Conservation (phyloP, 2,888 invertebrate species). For the Sthenelais limicola region DNA sequence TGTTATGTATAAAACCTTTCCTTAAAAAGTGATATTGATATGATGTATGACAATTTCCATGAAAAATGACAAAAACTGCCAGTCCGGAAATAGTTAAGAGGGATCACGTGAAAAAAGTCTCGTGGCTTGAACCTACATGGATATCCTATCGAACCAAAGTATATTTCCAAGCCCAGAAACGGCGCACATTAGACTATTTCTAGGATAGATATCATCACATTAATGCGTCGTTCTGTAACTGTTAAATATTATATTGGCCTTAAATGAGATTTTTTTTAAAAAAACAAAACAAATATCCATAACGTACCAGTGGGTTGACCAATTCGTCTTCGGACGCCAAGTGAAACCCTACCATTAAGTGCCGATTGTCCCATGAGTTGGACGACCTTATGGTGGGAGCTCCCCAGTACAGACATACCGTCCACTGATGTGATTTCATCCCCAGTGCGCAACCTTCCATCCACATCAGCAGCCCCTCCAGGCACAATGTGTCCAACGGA, state of each 20-base stretch:
- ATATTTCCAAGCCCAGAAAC: not conserved
- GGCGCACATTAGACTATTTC: not conserved
- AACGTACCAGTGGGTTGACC: constrained; percentile 7
- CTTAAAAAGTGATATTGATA: too few relatives aligned
- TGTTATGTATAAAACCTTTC: too few relatives aligned
- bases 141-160: not conserved
- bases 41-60: too few relatives aligned
- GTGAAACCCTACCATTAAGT: constrained; percentile 86
- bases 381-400: constrained; percentile 94
- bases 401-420: constrained; percentile 85
- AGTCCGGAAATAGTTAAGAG: too few relatives aligned
- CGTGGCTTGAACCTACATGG: too few relatives aligned
- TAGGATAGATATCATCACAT: not conserved
- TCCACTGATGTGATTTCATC: constrained; percentile 97
- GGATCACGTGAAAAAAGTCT: too few relatives aligned
- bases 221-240: not conserved
- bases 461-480: constrained; percentile 93
- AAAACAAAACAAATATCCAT: not conserved
- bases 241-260: not conserved
- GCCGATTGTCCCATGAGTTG: constrained; percentile 93
- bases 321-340: constrained; percentile 80
- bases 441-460: constrained; percentile 90
- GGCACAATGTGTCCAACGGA: constrained; percentile 97
- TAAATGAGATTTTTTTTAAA: not conserved
- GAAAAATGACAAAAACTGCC: too few relatives aligned